Percentiles rank a stretch among this genome's conserved stretches.
phyloP scores from a whole-genome alignment of 2,797 vertebrate species.

The Bovichtus variegatus region DNA sequence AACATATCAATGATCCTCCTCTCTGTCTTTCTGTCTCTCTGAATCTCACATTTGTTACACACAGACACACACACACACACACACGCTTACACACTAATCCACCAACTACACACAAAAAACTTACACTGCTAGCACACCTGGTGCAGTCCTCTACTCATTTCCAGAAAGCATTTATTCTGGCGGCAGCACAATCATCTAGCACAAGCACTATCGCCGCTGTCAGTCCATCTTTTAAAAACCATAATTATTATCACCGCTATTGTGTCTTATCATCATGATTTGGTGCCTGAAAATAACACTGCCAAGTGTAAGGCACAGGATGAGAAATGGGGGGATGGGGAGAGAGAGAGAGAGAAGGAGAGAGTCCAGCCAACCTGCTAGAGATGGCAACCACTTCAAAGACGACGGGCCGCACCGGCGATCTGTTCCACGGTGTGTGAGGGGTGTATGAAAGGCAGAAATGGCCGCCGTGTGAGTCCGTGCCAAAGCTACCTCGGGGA shows the following conservation, averaged over 20 bases:
- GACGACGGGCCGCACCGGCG: constrained; percentile 74
- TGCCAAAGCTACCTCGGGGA: constrained; percentile 88
- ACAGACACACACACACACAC: constrained; percentile 21
- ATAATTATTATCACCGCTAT: constrained; percentile 74
- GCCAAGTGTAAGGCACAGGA: constrained; percentile 75
- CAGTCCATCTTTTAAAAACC: constrained; percentile 58
- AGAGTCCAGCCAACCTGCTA: constrained; percentile 82
- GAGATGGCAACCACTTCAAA: constrained; percentile 88
- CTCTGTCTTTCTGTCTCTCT: constrained; percentile 47
- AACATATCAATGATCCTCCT: constrained; percentile 75
- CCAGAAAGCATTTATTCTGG: constrained; percentile 60
- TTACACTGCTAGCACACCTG: constrained; percentile 61
- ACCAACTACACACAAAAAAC: constrained; percentile 33
- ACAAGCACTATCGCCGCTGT: constrained; percentile 42
- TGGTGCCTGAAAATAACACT: constrained; percentile 57
- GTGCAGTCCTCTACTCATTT: constrained; percentile 42
- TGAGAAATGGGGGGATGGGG: constrained; percentile 65
- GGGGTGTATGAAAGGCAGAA: constrained; percentile 86
- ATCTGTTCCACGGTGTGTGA: constrained; percentile 83
- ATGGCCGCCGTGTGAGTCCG: constrained; percentile 82
- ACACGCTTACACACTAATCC: constrained; percentile 14
- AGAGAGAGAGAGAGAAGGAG: constrained; percentile 20
- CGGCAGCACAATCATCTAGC: constrained; percentile 61
- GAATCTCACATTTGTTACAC: constrained; percentile 47
- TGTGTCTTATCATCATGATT: constrained; percentile 70